Evolutionary conservation across 1,140 invertebrate genomes (phyloP).

Genomic region (Trachymyrmex cornetzi): DNA sequence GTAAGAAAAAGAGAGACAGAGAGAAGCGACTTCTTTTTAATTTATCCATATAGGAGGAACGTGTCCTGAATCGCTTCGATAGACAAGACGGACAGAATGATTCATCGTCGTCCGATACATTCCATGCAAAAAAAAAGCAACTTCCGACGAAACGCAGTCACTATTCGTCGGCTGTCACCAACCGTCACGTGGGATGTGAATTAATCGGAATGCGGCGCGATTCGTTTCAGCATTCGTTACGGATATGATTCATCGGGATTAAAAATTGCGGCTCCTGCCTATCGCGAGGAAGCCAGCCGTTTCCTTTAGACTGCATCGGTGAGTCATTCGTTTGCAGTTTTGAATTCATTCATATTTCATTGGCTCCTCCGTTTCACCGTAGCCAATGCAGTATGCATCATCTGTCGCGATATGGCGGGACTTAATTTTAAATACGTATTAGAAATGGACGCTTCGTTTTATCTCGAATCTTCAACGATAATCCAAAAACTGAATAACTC

Average conservation of each 20-base stretch:
- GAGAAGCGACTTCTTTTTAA: conserved; percentile 39
- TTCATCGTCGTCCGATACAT: conserved; percentile 58
- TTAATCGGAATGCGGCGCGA: conserved; percentile 69
- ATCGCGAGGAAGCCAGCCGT: conserved; percentile 57
- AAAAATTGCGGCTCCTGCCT: conserved; percentile 66
- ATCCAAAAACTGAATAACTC: conserved; percentile 1
- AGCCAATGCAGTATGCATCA: not conserved
- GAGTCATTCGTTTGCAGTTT: conserved; percentile 59
- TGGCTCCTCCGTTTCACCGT: not conserved
- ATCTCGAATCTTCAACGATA: not conserved
- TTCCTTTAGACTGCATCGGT: conserved; percentile 45
- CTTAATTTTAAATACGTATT: not conserved
- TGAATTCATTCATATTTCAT: conserved; percentile 41
- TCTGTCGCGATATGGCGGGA: not conserved
- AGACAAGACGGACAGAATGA: conserved; percentile 58
- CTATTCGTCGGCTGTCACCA: conserved; percentile 68
- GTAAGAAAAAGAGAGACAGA: not conserved
- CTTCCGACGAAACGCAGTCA: conserved; percentile 50
- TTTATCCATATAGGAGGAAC: conserved; percentile 29
- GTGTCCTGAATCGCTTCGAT: conserved; percentile 31
- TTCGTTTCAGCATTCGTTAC: conserved; percentile 70
- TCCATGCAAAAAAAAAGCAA: conserved; percentile 31
- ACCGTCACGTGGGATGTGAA: conserved; percentile 52
- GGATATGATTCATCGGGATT: conserved; percentile 71
- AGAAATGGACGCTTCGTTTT: not conserved